phyloP scores from a whole-genome alignment of 2,888 invertebrate species.

The Xestia rhomboidea region DNA sequence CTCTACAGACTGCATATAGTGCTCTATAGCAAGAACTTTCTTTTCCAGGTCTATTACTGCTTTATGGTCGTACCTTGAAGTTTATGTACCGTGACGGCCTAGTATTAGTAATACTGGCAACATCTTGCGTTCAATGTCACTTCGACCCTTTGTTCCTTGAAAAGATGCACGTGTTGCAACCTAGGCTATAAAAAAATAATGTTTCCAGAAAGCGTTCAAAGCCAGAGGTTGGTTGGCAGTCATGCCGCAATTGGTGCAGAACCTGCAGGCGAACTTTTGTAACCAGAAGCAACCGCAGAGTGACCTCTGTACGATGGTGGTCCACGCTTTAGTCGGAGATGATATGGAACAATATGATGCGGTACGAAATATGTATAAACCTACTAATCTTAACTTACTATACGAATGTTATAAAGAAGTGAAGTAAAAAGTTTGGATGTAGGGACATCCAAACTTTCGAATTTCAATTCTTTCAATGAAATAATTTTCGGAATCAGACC shows the following conservation, averaged over 20 bases:
- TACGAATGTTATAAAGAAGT: not conserved
- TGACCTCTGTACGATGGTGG: slow-evolving; percentile 80
- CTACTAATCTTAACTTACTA: not conserved
- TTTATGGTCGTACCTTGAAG: not conserved
- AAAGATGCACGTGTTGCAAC: too few relatives aligned
- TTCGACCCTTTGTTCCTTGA: not conserved
- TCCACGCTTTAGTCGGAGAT: slow-evolving; percentile 82
- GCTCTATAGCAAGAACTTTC: not conserved
- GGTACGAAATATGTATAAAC: slow-evolving; percentile 70
- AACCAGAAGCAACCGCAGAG: slow-evolving; percentile 69
- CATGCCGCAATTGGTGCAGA: slow-evolving; percentile 70
- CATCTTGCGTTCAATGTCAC: not conserved
- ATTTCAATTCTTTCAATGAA: too few relatives aligned
- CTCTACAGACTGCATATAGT: not conserved
- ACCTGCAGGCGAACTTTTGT: slow-evolving; percentile 76
- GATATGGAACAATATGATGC: slow-evolving; percentile 85
- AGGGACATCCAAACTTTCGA: too few relatives aligned
- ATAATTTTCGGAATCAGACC: not conserved
- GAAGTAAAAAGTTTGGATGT: too few relatives aligned
- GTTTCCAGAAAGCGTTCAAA: slow-evolving; percentile 75
- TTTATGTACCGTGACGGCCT: not conserved
- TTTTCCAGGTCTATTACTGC: not conserved
- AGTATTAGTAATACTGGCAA: not conserved
- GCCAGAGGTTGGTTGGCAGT: slow-evolving; percentile 76
- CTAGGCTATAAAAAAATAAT: too few relatives aligned